phyloP scores from a whole-genome alignment of 2,113 vertebrate genomes.

The Sporophila hypoxantha region DNA sequence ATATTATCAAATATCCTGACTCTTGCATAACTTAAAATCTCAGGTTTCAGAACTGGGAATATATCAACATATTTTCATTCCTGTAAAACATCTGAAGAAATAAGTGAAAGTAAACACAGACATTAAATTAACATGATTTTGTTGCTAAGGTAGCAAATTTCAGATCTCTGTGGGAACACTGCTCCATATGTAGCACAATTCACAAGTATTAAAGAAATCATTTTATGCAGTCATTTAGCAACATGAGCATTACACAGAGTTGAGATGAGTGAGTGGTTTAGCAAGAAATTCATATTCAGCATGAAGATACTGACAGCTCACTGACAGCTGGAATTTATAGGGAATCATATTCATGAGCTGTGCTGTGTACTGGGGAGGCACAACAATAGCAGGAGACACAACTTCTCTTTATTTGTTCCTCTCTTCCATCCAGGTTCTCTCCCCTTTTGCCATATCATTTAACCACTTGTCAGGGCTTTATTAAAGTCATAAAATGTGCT shows the following conservation, averaged over 20 bases:
- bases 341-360: neutral
- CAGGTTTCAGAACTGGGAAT: neutral
- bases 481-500: neutral
- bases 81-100: neutral
- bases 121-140: conserved; percentile 10
- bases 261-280: conserved; percentile 10
- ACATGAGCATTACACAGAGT: neutral
- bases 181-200: neutral
- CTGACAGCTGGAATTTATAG: conserved; percentile 6
- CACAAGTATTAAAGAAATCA: neutral
- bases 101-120: neutral
- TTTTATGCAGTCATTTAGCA: neutral
- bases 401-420: neutral
- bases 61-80: neutral
- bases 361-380: neutral
- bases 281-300: neutral
- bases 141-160: conserved; percentile 41
- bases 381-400: neutral
- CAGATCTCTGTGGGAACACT: neutral
- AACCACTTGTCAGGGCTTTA: neutral
- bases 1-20: neutral
- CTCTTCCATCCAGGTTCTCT: neutral
- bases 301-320: neutral
- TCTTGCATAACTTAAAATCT: neutral
- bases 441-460: neutral